Base-by-base conservation (phyloP, 2,113 vertebrate species). In the Lutjanus erythropterus region DNA sequence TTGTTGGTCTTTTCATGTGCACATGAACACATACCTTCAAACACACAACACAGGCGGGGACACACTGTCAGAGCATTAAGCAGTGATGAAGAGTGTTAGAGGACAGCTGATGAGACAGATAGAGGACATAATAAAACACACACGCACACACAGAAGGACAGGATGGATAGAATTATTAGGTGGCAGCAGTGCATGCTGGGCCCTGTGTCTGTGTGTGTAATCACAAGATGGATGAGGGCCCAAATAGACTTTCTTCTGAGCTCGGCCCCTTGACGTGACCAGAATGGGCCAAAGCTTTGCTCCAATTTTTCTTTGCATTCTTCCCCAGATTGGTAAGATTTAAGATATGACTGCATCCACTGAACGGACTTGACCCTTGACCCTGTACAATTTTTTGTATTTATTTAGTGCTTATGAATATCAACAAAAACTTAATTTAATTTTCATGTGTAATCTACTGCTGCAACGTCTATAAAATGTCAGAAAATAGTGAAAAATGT, bases 171-270 rank as follows among this genome's bases (percentile, higher is more conserved):
- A 86, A 84, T 90, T 85, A 90, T 88, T 84, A 83, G 86, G 49
- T 78, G 65, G 59, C 77, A 74, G 84, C 83, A 77, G 78, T 89
- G 46, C 84, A 78, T 75, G 50, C 42, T 75, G 60, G 80, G 64
- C 42, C 29, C 7, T 86, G 58, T 78, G 78, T 81, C 74, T 84
- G 76, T 91, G 66, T 81, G 86, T 84, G 72, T 44, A 58, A 91
- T 90, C 88, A 90, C 72, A 90, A 92, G 91, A 93, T 91, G 83
- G 88, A 93, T 92, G 90, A 90, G 60, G 84, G n/a, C 58, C 85
- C 64, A 89, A 87, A 92, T 80, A 84, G 87, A 88, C 88, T 88
- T 84, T 90, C 89, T 82, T 80, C 76, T 84, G 68, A 70, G 74
- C 42, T 85, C 7, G 2, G 33, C 58, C 16, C 65, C 50, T 27